Evolutionary conservation across 2,888 invertebrate species (phyloP), one percentile per base, ranked within the genome.

Genomic region (Oscheius myriophilus): DNA sequence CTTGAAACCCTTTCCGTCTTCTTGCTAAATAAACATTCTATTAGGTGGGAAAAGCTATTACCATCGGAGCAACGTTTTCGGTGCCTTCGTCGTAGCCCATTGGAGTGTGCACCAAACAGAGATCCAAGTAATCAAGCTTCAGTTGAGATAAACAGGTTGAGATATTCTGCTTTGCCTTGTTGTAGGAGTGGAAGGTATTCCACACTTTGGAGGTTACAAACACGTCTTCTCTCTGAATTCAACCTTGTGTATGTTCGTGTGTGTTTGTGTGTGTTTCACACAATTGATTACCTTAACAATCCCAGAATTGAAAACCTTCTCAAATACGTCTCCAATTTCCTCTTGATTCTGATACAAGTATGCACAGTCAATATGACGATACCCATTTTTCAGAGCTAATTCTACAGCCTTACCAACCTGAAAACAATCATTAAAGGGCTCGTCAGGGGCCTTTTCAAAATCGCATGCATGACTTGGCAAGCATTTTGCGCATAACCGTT

Each of bases 341-440:
- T 82, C 72, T 72, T 88, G 87, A 71, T 88, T 88, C 58, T 85
- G 80, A 69, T 88, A 88, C 67, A 84, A 85, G 65, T 84, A 83
- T 18, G 88, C 88, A 82, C 88, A 88, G 72, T 88, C 88, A 62
- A 88, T 81, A 71, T 87, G 87, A 9, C 87, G 82, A 69, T 88
- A 88, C 14, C 88, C 88, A 51, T 73, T 72, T n/a, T 83, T 78
- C n/a, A 84, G 67, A n/a, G 83, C 84, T 18, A 41, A 49, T 23
- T 79, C 75, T 16, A 84, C 73, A n/a, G 82, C 79, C 43, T 70
- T 33, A 43, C 71, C 74, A 2, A 82, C 73, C 46, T 80, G 74
- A 45, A 75, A 26, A 23, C 9, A 3, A 33, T n/a, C n/a, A n/a
- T 16, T 26, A n/a, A n/a, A n/a, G n/a, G n/a, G n/a, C n/a, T n/a